Base-by-base conservation (phyloP, 1,140 invertebrate species). In the Lasioglossum albipes region DNA sequence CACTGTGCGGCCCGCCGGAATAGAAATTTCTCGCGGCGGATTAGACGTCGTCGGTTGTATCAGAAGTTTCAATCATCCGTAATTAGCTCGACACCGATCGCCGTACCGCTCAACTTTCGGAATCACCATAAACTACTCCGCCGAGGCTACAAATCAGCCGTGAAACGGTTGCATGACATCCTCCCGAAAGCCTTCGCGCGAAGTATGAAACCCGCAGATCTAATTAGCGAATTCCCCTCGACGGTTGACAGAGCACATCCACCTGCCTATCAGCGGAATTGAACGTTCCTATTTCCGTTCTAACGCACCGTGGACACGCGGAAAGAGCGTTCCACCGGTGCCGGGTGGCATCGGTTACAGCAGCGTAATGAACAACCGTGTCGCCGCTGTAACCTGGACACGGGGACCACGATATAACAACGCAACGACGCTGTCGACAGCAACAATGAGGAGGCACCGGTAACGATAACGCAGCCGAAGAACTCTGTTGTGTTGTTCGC, bases 301-400 rank as follows among this genome's bases (percentile, higher is more conserved):
- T 54, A 74, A 12, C 45, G 27, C 31, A 22, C 0, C 57, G 7
- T n/a, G 76, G 42, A 49, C 22, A 41, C 68, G 31, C 7, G 36
- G 22, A 36, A 45, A 22, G 52, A 66, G 13, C 20, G 52, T 68
- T 9, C 0, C 7, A 5, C 36, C 3, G 36, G 36, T 36, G 10
- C 6, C 54, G 20, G 20, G 12, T 20, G 71, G 42, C 27, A 59
- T 78, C 61, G 69, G 27, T 27, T 27, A 27, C 65, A 65, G 7
- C 57, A 57, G 61, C 36, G 62, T 79, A 79, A 79, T 79, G 77
- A 75, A 82, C 72, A 79, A 79, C 54, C 71, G 42, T 82, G 71
- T 82, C 83, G 79, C 61, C 41, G 45, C 18, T 41, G 75, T 66
- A 52, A 16, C 68, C 36, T 36, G 49, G 57, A 27, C 31, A 22